A percentile compares a stretch with the other conserved stretches of the same genome.
These are phyloP conservation scores for Helicorthomorpha holstii DNA, from an alignment of 1,140 invertebrate genomes.

Conservation along the genomic window DNA sequence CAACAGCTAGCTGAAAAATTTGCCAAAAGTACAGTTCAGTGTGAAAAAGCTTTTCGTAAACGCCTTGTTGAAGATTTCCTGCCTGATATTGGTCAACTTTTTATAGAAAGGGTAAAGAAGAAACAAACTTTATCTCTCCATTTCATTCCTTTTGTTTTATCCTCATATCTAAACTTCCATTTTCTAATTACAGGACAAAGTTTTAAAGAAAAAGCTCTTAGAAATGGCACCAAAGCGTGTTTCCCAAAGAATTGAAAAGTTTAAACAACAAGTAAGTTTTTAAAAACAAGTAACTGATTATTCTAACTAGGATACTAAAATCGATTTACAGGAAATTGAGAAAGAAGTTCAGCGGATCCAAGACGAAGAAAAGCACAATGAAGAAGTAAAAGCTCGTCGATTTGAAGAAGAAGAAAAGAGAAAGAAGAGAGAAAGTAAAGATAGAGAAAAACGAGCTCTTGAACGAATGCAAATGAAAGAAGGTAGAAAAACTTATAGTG, in stretches of 20 bases:
- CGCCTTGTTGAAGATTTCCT: conserved; percentile 75
- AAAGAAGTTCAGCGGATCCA: conserved; percentile 1
- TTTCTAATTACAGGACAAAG: too few species aligned
- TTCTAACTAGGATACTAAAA: too few species aligned
- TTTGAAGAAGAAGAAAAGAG: conserved; percentile 34
- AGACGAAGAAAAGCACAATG: not conserved
- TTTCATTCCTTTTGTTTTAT: too few species aligned
- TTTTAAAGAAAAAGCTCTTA: too few species aligned
- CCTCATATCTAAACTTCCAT: too few species aligned
- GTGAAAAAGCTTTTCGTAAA: conserved; percentile 51
- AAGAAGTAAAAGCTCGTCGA: conserved; percentile 7
- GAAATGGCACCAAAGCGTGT: conserved; percentile 36
- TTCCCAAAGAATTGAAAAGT: conserved; percentile 34
- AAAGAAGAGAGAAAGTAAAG: conserved; percentile 46
- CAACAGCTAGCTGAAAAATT: conserved; percentile 64
- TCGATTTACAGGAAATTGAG: conserved; percentile 13
- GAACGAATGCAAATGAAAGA: not conserved
- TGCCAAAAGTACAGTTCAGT: conserved; percentile 44
- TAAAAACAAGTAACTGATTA: conserved; percentile 25
- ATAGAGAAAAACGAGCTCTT: not conserved
- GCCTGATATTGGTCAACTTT: conserved; percentile 45
- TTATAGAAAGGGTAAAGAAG: conserved; percentile 3
- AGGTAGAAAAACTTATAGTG: not conserved
- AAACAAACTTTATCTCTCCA: not conserved
- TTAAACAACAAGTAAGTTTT: conserved; percentile 32